Conservation (phyloP, 2,113 vertebrate genomes). For the Lophura nycthemera region DNA sequence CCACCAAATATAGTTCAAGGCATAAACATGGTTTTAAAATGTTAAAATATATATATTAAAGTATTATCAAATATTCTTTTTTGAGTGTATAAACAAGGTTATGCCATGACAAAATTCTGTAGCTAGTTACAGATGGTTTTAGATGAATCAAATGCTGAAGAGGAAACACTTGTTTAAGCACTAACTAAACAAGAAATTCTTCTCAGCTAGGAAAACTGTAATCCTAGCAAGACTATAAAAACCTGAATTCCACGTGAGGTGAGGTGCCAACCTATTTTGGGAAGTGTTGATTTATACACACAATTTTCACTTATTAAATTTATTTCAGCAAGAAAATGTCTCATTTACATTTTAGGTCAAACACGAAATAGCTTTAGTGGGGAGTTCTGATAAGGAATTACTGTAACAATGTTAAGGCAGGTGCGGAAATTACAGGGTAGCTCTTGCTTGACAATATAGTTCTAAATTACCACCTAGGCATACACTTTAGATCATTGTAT, state of each 20-base stretch:
- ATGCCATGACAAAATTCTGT: background rate
- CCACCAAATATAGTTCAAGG: background rate
- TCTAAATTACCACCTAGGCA: background rate
- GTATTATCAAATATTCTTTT: background rate
- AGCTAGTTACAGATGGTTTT: background rate
- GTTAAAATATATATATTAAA: too few species aligned
- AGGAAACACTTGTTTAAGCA: background rate
- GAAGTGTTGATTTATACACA: background rate
- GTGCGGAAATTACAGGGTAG: background rate
- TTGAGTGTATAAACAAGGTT: background rate
- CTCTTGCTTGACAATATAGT: background rate
- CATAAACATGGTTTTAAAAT: background rate
- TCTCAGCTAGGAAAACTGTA: background rate
- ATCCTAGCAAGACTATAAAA: background rate
- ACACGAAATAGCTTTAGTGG: background rate
- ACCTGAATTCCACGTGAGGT: background rate
- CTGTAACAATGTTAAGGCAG: background rate
- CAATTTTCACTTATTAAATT: background rate
- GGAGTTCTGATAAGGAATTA: background rate
- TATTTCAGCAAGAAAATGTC: background rate
- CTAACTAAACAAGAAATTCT: background rate
- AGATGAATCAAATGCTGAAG: background rate
- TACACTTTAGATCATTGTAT: background rate
- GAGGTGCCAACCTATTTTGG: background rate
- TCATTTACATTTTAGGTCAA: background rate